Evolutionary conservation across 2,113 vertebrate genomes (phyloP), one percentile per base, ranked within the genome.

Genomic region (Malurus cyaneus): DNA sequence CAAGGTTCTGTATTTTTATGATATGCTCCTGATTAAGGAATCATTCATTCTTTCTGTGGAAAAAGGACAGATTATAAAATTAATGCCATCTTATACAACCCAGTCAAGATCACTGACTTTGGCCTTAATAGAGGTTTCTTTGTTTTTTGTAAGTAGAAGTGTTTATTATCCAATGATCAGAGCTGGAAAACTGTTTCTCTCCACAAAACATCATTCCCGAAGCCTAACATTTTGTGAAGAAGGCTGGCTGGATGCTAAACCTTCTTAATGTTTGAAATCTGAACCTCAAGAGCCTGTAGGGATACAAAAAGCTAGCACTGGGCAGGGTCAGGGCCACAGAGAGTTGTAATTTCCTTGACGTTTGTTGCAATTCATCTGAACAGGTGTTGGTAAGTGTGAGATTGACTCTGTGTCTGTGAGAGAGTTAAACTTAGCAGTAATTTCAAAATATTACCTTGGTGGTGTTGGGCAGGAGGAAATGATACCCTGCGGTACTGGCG

Each of bases 51-150:
- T 84, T 89, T 86, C 53, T 67, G 62, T 36, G n/a, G 46, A 66
- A 93, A 85, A 92, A 80, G 6, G 61, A 87, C 24, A 74, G n/a
- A 80, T 85, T 74, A 82, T 64, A 34, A 95, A 96, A 96, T 81
- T 93, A 91, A 80, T 88, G 54, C 41, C 50, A 42, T 90, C 20
- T 91, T 93, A 65, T 60, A 84, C 64, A 36, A 60, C 11, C 21
- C 34, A 60, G 57, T 86, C 59, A 39, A 72, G 64, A 88, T 80
- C 70, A 50, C 52, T 64, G 64, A 64, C n/a, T 93, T 78, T 34
- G 4, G 19, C 44, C 29, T 76, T 66, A 60, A 80, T 81, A 89
- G 88, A 92, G n/a, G 36, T 70, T 88, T 64, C 71, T 89, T 95
- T 95, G 76, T 90, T 78, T 18, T 49, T 61, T 53, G 7, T 32